These are phyloP conservation scores for Rhinolophus sinicus DNA, from an alignment of 2,113 vertebrate genomes.

Conservation along the genomic window DNA sequence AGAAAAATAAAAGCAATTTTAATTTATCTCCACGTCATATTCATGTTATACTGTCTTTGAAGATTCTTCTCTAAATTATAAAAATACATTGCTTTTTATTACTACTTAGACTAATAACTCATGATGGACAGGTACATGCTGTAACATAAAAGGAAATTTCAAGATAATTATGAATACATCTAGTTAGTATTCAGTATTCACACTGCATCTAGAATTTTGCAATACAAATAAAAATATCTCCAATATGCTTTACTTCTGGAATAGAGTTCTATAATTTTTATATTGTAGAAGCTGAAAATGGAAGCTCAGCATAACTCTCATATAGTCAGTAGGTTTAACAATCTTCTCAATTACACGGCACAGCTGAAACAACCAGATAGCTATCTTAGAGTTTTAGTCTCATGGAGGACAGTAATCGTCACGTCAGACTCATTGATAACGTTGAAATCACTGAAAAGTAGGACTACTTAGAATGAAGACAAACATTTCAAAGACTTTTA, in stretches of 20 bases:
- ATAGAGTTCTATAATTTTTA: neutral
- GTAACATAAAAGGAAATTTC: constrained; percentile 31
- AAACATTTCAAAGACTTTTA: neutral
- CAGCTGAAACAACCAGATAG: neutral
- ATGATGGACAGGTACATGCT: neutral
- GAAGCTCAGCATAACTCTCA: neutral
- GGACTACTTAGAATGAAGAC: neutral
- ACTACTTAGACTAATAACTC: neutral
- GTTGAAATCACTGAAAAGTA: neutral
- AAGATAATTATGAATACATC: constrained; percentile 2
- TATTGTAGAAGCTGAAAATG: neutral
- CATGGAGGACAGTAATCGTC: neutral
- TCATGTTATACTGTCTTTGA: neutral
- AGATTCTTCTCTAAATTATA: constrained; percentile 22
- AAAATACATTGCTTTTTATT: neutral
- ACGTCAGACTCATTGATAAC: neutral
- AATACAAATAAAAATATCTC: neutral
- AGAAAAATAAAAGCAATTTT: neutral
- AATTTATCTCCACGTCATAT: neutral
- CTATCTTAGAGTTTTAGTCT: neutral
- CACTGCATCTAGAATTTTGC: neutral
- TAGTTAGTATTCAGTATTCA: neutral
- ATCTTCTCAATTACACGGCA: neutral
- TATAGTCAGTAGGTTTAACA: neutral
- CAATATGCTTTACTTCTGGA: neutral